Evolutionary conservation across 1,140 invertebrate genomes (phyloP).

Genomic region (Nasonia giraulti): DNA sequence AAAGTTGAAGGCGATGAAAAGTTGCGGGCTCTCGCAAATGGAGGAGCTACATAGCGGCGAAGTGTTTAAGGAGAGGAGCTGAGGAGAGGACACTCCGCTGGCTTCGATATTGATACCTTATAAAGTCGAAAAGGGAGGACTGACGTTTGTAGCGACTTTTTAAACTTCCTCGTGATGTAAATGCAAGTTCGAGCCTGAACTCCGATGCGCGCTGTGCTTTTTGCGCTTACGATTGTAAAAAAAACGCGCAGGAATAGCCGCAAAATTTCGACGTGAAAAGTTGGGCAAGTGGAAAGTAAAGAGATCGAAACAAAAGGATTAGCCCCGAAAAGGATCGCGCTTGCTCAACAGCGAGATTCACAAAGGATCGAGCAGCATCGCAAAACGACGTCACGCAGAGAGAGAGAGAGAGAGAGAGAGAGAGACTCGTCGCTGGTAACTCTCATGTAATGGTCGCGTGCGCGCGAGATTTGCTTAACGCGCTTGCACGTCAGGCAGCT

Average conservation of each 20-base stretch:
- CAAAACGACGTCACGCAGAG: not conserved
- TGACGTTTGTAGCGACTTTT: not conserved
- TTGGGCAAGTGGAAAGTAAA: not conserved
- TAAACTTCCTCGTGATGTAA: not conserved
- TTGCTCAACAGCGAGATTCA: not conserved
- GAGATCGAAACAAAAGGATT: conserved; percentile 2
- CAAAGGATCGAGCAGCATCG: not conserved
- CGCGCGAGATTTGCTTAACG: not conserved
- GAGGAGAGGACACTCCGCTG: not conserved
- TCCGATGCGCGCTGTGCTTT: too few species aligned
- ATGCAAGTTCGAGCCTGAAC: not conserved
- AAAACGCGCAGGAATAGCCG: not conserved
- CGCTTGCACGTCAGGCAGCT: not conserved
- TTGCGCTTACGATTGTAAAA: too few species aligned
- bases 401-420: too few species aligned
- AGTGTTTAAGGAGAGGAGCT: not conserved
- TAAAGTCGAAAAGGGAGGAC: not conserved
- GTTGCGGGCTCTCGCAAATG: not conserved
- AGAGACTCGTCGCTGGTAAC: not conserved
- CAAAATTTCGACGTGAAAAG: not conserved
- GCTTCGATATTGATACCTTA: not conserved
- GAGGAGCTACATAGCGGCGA: not conserved
- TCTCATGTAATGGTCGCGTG: not conserved
- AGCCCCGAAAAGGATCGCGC: not conserved
- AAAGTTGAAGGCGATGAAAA: not conserved